These are phyloP conservation scores for Rambutsinella grinnellia DNA, from an alignment of 2,888 invertebrate species.

Conservation along the genomic window DNA sequence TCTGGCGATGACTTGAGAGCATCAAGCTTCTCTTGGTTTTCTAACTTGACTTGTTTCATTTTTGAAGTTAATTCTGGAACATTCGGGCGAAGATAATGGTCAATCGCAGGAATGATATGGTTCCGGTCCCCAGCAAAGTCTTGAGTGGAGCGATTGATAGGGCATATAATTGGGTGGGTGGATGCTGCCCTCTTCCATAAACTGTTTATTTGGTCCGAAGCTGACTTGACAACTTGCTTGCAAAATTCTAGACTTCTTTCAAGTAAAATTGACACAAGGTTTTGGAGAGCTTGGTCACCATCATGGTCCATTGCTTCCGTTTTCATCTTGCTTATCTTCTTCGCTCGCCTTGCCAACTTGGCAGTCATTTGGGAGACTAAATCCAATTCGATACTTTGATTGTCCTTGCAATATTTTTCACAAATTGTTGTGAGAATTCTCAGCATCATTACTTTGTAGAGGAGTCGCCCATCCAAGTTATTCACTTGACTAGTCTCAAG, in stretches of 20 bases:
- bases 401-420: background rate
- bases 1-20: background rate
- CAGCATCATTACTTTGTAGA: background rate
- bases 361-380: slow-evolving; percentile 16
- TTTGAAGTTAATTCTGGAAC: too few species aligned
- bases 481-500: too few species aligned
- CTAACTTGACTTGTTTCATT: background rate
- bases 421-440: background rate
- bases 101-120: background rate
- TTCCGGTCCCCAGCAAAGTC: background rate
- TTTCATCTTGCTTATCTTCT: slow-evolving; percentile 2
- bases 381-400: slow-evolving; percentile 16
- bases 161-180: background rate
- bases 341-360: slow-evolving; percentile 11
- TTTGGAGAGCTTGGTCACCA: background rate
- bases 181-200: background rate
- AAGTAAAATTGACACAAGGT: too few species aligned
- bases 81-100: background rate
- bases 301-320: background rate
- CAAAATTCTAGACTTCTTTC: slow-evolving; percentile 3
- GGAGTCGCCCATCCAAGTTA: too few species aligned
- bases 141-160: background rate
- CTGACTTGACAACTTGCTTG: background rate
- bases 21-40: slow-evolving; percentile 8
- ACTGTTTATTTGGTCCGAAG: background rate